phyloP scores from a whole-genome alignment of 2,888 invertebrate species.

The Cabera pusaria region DNA sequence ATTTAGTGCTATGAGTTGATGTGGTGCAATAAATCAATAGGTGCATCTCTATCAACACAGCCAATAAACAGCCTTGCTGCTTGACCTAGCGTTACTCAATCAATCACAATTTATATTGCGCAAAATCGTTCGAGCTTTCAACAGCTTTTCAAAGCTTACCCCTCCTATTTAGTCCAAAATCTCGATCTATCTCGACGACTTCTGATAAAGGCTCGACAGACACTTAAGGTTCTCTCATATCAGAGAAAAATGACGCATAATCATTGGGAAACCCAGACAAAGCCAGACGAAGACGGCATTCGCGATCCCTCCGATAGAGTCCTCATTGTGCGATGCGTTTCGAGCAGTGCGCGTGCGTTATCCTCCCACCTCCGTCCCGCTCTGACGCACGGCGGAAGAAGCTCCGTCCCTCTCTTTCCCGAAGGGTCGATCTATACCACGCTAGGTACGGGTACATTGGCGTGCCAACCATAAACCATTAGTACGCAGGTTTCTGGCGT shows the following conservation, averaged over 20 bases:
- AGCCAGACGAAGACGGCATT: slow-evolving; percentile 74
- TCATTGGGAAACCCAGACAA: slow-evolving; percentile 78
- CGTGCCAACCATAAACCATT: slow-evolving; percentile 59
- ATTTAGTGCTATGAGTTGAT: too few relatives aligned
- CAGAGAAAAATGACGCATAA: slow-evolving; percentile 69
- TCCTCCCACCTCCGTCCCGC: slow-evolving; percentile 58
- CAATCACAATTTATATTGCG: slow-evolving; percentile 17
- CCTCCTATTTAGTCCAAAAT: not conserved
- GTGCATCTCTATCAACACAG: slow-evolving; percentile 4
- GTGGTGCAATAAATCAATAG: slow-evolving; percentile 12
- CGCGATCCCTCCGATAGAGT: slow-evolving; percentile 68
- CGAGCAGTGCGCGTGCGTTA: slow-evolving; percentile 73
- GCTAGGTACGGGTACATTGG: slow-evolving; percentile 77
- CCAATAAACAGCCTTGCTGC: slow-evolving; percentile 14
- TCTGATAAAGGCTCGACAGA: not conserved
- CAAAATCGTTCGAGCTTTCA: slow-evolving; percentile 8
- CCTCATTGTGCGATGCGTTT: slow-evolving; percentile 70
- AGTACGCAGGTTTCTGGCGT: slow-evolving; percentile 80
- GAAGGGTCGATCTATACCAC: slow-evolving; percentile 80
- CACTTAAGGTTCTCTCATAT: slow-evolving; percentile 3
- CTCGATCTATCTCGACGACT: not conserved
- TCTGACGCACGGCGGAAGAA: slow-evolving; percentile 37
- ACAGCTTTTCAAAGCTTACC: too few relatives aligned
- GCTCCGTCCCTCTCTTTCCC: slow-evolving; percentile 57
- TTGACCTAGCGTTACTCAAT: slow-evolving; percentile 20